phyloP scores from a whole-genome alignment of 92 coral and sea anemone species.

The Phenganax stokvisi region DNA sequence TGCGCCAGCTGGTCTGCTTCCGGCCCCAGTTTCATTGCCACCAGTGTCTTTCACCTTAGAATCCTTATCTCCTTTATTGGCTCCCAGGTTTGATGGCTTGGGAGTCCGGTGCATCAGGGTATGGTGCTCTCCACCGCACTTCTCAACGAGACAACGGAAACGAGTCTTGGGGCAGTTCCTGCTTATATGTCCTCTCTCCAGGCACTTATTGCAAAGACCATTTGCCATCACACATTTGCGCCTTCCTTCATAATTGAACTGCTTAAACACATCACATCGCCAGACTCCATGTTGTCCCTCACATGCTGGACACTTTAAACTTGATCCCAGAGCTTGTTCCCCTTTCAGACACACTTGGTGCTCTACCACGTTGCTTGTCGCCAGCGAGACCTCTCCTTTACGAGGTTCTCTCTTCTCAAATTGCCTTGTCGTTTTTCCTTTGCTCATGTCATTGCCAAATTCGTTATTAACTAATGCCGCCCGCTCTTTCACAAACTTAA shows the following conservation, averaged over 20 bases:
- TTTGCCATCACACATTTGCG: background rate
- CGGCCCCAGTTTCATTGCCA: background rate
- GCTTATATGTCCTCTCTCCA: background rate
- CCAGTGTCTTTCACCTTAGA: background rate
- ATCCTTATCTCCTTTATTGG: too few relatives aligned
- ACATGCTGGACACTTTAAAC: background rate
- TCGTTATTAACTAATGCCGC: background rate
- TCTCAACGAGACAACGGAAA: background rate
- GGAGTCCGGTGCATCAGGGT: background rate
- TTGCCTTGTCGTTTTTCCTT: too few relatives aligned
- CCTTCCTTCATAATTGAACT: background rate
- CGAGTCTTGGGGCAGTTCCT: background rate
- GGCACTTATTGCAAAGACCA: too few relatives aligned
- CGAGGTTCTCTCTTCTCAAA: too few relatives aligned
- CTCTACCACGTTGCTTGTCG: too few relatives aligned
- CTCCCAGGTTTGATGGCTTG: background rate
- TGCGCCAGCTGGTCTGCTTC: background rate
- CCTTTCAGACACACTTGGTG: background rate
- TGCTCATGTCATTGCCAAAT: too few relatives aligned
- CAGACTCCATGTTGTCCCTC: background rate
- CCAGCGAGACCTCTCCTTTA: too few relatives aligned
- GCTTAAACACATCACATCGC: background rate
- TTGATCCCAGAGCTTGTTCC: background rate
- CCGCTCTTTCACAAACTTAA: constrained; percentile 31
- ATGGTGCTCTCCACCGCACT: constrained; percentile 1